Conservation (phyloP, 2,888 invertebrate genomes). For the Brachycybe producta region DNA sequence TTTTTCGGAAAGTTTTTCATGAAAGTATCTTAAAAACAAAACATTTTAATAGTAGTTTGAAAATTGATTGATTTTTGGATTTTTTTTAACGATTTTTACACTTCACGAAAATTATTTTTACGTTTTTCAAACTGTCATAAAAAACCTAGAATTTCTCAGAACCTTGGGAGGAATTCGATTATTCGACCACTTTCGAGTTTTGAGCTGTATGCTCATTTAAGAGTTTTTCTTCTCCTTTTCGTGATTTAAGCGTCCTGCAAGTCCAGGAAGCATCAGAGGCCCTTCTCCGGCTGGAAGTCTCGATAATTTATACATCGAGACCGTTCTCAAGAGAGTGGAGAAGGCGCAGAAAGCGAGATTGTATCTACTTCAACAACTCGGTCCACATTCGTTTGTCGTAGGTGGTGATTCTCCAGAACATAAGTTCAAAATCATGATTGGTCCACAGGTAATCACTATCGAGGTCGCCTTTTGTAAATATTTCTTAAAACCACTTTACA, state of each 20-base stretch:
- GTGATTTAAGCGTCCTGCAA: slow-evolving; percentile 14
- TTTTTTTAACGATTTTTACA: too few species aligned
- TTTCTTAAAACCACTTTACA: background rate
- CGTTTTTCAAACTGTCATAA: too few species aligned
- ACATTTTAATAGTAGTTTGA: too few species aligned
- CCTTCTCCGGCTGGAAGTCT: slow-evolving; percentile 15
- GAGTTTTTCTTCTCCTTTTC: too few species aligned
- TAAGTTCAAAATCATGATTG: slow-evolving; percentile 38
- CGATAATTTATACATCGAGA: slow-evolving; percentile 20
- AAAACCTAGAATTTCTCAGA: too few species aligned
- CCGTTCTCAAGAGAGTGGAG: slow-evolving; percentile 23
- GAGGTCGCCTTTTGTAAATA: background rate
- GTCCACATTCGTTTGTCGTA: slow-evolving; percentile 38
- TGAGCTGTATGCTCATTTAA: too few species aligned
- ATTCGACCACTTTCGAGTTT: too few species aligned
- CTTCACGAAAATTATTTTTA: too few species aligned
- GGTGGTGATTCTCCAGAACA: slow-evolving; percentile 36
- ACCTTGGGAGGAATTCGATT: too few species aligned
- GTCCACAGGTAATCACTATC: slow-evolving; percentile 33
- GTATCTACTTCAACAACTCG: slow-evolving; percentile 37
- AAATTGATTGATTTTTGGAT: too few species aligned
- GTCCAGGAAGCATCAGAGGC: slow-evolving; percentile 11
- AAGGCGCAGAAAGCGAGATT: slow-evolving; percentile 33
- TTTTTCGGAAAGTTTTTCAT: too few species aligned
- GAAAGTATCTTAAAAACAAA: too few species aligned